Conservation (phyloP, 2,888 invertebrate species). For the Ferdinandea cuprea region DNA sequence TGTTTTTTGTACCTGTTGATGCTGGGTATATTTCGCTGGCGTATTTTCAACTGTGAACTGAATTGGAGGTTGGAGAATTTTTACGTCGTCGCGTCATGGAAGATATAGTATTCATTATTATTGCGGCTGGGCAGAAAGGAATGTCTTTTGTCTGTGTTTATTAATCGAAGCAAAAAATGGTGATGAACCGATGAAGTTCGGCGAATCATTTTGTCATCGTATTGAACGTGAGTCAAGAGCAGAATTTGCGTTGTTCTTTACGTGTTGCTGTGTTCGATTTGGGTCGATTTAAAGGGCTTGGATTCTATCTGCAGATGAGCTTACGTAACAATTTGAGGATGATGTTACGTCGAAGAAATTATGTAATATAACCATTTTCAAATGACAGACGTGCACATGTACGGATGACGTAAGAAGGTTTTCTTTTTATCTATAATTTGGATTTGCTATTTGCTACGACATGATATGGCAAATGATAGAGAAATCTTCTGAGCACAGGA, state of each 20-base stretch:
- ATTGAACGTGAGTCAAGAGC: conserved; percentile 60
- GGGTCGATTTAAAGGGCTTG: conserved; percentile 8
- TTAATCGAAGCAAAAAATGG: conserved; percentile 23
- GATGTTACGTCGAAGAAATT: too few relatives aligned
- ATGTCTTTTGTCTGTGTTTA: conserved; percentile 38
- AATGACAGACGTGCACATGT: too few relatives aligned
- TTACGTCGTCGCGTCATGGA: conserved; percentile 14
- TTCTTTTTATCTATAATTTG: too few relatives aligned
- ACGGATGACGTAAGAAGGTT: too few relatives aligned
- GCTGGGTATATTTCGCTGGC: conserved; percentile 1
- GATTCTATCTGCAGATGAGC: neutral
- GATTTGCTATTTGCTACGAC: too few relatives aligned
- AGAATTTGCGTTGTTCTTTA: conserved; percentile 39
- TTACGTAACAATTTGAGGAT: too few relatives aligned
- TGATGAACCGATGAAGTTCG: conserved; percentile 48
- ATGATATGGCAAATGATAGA: too few relatives aligned
- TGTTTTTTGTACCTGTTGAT: conserved; percentile 48
- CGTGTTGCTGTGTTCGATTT: conserved; percentile 25
- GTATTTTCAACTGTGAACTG: conserved; percentile 4
- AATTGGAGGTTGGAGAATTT: neutral
- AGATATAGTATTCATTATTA: conserved; percentile 31
- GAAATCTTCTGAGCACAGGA: too few relatives aligned
- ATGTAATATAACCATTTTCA: too few relatives aligned
- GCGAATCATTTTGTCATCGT: conserved; percentile 48
- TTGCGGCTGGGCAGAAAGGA: conserved; percentile 17